These are phyloP conservation scores for Drosophila parthenogenetica DNA, from an alignment of 2,888 invertebrate genomes.

Conservation along the genomic window DNA sequence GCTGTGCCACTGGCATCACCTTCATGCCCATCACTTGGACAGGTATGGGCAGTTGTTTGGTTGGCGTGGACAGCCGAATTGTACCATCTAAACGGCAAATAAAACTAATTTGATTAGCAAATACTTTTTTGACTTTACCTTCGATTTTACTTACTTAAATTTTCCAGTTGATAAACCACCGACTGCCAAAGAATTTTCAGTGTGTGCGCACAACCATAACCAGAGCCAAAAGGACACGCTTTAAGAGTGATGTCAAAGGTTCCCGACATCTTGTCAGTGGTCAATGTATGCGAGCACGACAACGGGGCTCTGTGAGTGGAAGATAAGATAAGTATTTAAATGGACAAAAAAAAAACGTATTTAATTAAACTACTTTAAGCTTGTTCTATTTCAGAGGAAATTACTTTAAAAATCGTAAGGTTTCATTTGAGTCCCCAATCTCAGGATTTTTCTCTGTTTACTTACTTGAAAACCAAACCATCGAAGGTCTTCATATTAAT, in stretches of 20 bases:
- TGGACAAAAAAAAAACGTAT: no score
- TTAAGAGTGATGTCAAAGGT: slow-evolving; percentile 89
- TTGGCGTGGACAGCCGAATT: slow-evolving; percentile 86
- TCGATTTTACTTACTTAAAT: slow-evolving; percentile 83
- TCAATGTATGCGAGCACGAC: slow-evolving; percentile 90
- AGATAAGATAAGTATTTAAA: neutral
- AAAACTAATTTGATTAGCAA: neutral
- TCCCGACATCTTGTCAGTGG: slow-evolving; percentile 89
- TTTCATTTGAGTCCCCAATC: no score
- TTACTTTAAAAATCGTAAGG: no score
- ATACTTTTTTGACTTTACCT: neutral
- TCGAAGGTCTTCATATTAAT: slow-evolving; percentile 94
- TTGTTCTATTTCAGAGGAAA: no score
- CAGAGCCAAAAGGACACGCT: slow-evolving; percentile 87
- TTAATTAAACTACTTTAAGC: no score
- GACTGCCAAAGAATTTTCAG: slow-evolving; percentile 88
- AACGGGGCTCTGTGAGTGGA: slow-evolving; percentile 88
- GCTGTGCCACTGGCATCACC: slow-evolving; percentile 90
- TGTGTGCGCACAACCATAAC: slow-evolving; percentile 85
- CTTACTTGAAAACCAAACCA: slow-evolving; percentile 90
- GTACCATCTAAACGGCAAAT: slow-evolving; percentile 85
- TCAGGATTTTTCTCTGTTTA: neutral
- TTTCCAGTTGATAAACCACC: slow-evolving; percentile 88
- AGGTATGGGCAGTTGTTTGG: slow-evolving; percentile 89
- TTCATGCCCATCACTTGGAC: slow-evolving; percentile 90